Conservation (phyloP, 2,888 invertebrate species). For the Acrobasis repandana region DNA sequence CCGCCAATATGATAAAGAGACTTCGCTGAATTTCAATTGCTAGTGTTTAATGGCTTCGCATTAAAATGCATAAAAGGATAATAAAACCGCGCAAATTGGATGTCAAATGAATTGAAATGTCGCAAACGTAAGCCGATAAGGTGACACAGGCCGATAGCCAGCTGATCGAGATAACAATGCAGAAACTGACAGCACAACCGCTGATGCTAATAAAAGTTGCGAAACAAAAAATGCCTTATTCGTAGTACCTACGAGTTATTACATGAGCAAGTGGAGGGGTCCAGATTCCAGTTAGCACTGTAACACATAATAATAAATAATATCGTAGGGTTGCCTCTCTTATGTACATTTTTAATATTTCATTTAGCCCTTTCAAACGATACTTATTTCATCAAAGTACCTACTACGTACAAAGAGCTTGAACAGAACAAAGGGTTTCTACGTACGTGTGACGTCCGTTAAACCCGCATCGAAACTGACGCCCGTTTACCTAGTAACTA, state of each 20-base stretch:
- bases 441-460: not conserved
- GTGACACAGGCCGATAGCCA: conserved; percentile 6
- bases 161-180: conserved; percentile 10
- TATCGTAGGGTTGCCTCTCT: not conserved
- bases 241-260: not conserved
- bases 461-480: not conserved
- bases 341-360: too few species aligned
- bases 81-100: not conserved
- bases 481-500: not conserved
- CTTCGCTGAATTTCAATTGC: not conserved
- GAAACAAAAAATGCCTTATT: conserved; percentile 1
- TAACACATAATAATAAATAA: not conserved
- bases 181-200: not conserved
- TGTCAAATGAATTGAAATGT: conserved; percentile 1
- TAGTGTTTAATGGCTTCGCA: not conserved
- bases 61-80: not conserved
- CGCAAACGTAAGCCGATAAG: conserved; percentile 7
- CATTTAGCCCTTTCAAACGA: not conserved
- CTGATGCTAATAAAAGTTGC: conserved; percentile 1
- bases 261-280: not conserved
- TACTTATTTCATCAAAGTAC: not conserved
- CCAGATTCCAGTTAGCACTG: not conserved
- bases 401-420: not conserved
- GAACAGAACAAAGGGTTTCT: conserved; percentile 8
- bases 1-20: not conserved